A percentile compares a stretch with the other conserved stretches of the same genome.
phyloP scores from a whole-genome alignment of 2,888 invertebrate species.

The Tridacna crocea region DNA sequence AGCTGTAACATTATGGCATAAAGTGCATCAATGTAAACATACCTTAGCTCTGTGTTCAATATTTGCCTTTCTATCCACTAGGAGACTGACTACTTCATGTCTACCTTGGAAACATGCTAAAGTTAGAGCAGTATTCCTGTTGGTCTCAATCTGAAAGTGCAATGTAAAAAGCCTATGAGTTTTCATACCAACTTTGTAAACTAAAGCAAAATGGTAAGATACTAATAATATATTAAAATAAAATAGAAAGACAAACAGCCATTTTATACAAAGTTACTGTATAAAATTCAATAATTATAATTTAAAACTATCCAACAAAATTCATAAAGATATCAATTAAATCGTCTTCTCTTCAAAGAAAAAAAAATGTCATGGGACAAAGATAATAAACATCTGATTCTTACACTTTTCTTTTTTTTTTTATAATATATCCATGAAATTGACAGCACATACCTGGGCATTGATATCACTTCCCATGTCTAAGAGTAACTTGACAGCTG shows the following conservation, averaged over 20 bases:
- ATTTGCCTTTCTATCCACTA: constrained; percentile 98
- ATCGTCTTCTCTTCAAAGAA: too few species aligned
- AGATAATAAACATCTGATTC: too few species aligned
- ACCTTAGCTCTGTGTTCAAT: constrained; percentile 99
- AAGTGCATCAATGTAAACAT: constrained; percentile 35
- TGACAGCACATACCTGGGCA: constrained; percentile 88
- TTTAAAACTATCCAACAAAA: too few species aligned
- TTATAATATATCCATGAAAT: neutral
- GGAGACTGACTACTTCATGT: constrained; percentile 98
- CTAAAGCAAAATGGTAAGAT: too few species aligned
- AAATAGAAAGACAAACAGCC: too few species aligned
- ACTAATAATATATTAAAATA: too few species aligned
- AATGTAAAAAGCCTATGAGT: neutral
- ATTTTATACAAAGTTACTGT: too few species aligned
- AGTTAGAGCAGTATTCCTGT: constrained; percentile 98
- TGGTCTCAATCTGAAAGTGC: constrained; percentile 93
- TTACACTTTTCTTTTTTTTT: too few species aligned
- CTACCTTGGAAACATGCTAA: constrained; percentile 99
- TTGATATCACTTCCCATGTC: constrained; percentile 99
- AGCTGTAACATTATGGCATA: neutral
- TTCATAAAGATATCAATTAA: too few species aligned
- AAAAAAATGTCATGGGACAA: too few species aligned
- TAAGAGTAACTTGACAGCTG: constrained; percentile 96
- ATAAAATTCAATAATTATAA: too few species aligned
- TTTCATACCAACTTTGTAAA: too few species aligned